These are phyloP conservation scores for Leptopilina boulardi DNA, from an alignment of 1,140 invertebrate species.

Conservation along the genomic window DNA sequence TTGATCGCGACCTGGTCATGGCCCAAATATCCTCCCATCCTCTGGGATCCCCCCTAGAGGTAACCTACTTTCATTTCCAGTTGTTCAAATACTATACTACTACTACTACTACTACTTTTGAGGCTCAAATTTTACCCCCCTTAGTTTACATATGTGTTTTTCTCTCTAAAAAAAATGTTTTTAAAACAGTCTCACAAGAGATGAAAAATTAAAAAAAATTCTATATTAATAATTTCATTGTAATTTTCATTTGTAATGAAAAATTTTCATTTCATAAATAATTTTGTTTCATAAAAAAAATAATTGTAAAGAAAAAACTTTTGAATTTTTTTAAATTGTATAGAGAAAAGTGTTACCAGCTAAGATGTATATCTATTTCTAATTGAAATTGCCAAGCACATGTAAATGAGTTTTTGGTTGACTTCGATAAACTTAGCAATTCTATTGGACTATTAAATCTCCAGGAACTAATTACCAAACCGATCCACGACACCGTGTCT, in stretches of 20 bases:
- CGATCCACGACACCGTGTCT: background rate
- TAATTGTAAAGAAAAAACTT: no score
- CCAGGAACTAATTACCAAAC: background rate
- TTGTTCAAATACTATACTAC: slow-evolving; percentile 16
- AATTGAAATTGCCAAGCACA: background rate
- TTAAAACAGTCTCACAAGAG: no score
- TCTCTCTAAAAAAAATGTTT: background rate
- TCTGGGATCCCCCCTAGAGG: slow-evolving; percentile 67
- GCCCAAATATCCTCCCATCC: slow-evolving; percentile 72
- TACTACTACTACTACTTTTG: no score
- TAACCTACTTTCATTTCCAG: slow-evolving; percentile 66
- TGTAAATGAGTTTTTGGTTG: background rate
- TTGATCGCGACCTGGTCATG: slow-evolving; percentile 74
- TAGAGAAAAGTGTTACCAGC: no score
- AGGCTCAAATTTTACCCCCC: slow-evolving; percentile 1
- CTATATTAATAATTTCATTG: no score
- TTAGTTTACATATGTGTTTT: background rate
- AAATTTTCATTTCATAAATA: no score
- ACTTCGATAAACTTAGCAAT: background rate
- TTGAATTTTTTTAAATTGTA: no score
- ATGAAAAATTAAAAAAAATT: no score
- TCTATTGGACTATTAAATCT: background rate
- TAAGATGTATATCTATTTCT: no score
- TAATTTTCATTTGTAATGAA: no score
- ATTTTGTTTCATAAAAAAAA: no score